Evolutionary conservation across 2,797 vertebrate species (phyloP).

Genomic region (Coranthus polyacanthus): DNA sequence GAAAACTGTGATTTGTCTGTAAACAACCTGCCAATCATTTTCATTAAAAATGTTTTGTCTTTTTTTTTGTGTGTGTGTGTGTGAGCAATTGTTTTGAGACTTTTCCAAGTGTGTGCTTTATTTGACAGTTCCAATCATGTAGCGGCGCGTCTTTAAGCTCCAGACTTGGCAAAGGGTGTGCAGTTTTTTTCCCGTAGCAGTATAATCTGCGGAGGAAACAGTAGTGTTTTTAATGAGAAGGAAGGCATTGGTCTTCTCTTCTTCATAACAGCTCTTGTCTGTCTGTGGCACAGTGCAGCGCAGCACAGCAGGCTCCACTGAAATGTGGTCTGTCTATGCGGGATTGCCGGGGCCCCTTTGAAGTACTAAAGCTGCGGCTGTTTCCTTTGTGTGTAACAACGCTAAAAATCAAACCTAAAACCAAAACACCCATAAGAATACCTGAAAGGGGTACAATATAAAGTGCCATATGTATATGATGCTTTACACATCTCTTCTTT

Average conservation of each 20-base stretch:
- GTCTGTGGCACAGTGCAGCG: slow-evolving; percentile 59
- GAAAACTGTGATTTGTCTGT: slow-evolving; percentile 57
- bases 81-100: slow-evolving; percentile 64
- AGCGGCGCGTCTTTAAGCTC: slow-evolving; percentile 57
- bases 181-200: slow-evolving; percentile 49
- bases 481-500: slow-evolving; percentile 81
- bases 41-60: slow-evolving; percentile 73
- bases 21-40: slow-evolving; percentile 78
- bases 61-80: no score
- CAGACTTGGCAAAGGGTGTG: slow-evolving; percentile 58
- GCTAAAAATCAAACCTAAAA: slow-evolving; percentile 83
- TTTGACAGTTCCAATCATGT: slow-evolving; percentile 82
- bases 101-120: slow-evolving; percentile 78
- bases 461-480: slow-evolving; percentile 84
- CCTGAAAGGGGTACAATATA: slow-evolving; percentile 85
- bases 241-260: slow-evolving; percentile 61
- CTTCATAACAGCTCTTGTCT: slow-evolving; percentile 66
- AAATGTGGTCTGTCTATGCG: slow-evolving; percentile 77
- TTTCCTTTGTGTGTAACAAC: slow-evolving; percentile 85
- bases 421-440: slow-evolving; percentile 88
- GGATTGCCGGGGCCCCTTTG: slow-evolving; percentile 82
- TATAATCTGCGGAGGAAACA: slow-evolving; percentile 74
- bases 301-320: slow-evolving; percentile 66
- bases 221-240: slow-evolving; percentile 79
- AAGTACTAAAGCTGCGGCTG: slow-evolving; percentile 76